Conservation (phyloP, 2,888 invertebrate genomes). For the Eustalomyia histrio region DNA sequence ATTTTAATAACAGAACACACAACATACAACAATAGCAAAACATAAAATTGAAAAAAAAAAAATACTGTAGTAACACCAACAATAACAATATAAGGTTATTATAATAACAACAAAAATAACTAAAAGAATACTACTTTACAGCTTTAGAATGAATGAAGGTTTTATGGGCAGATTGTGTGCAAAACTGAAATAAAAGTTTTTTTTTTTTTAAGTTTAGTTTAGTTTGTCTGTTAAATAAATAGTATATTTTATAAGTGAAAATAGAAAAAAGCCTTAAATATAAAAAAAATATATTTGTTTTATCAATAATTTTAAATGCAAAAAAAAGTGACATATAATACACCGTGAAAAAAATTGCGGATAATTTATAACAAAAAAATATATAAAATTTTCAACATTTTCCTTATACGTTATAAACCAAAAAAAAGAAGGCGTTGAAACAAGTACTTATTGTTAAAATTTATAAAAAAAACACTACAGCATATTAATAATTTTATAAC, state of each 20-base stretch:
- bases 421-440: conserved; percentile 39
- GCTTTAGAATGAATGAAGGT: conserved; percentile 24
- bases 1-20: background rate
- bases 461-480: conserved; percentile 34
- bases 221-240: conserved; percentile 1
- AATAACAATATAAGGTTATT: background rate
- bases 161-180: conserved; percentile 10
- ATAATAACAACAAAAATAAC: background rate
- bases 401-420: background rate
- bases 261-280: background rate
- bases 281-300: conserved; percentile 33
- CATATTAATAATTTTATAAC: conserved; percentile 14
- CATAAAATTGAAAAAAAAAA: conserved; percentile 6
- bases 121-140: background rate
- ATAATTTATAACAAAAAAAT: background rate
- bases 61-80: background rate
- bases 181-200: conserved; percentile 24
- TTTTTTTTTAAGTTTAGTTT: no score
- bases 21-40: background rate
- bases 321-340: conserved; percentile 27
- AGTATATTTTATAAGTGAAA: background rate
- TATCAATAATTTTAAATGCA: conserved; percentile 49
- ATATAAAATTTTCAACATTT: background rate
- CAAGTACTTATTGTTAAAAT: conserved; percentile 20
- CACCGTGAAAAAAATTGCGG: background rate